phyloP scores from a whole-genome alignment of 2,113 vertebrate genomes.

The Chamaea fasciata region DNA sequence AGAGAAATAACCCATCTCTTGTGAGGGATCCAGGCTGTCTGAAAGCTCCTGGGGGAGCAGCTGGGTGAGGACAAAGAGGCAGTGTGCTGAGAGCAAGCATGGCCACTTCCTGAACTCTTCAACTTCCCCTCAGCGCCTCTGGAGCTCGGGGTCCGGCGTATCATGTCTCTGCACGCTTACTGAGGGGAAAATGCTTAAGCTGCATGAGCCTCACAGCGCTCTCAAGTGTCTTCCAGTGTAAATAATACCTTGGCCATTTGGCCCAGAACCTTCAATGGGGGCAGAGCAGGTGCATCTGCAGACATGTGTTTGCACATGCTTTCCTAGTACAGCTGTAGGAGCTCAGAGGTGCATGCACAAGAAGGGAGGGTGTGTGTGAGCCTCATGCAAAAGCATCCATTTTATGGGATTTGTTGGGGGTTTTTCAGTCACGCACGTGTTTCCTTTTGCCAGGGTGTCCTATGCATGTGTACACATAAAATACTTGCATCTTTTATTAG shows the following conservation, averaged over 20 bases:
- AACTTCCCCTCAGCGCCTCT: conserved; percentile 43
- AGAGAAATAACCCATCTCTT: not conserved
- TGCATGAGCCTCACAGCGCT: not conserved
- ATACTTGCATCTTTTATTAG: not conserved
- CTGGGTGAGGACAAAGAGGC: conserved; percentile 46
- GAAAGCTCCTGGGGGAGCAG: not conserved
- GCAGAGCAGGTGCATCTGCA: not conserved
- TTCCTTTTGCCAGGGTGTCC: not conserved
- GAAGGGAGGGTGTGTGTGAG: rapidly evolving
- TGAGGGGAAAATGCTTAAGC: not conserved
- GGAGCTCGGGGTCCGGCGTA: not conserved
- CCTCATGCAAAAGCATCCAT: not conserved
- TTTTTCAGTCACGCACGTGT: rapidly evolving
- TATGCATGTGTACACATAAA: not conserved
- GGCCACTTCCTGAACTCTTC: conserved; percentile 62
- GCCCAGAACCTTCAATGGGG: not conserved
- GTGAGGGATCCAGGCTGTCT: not conserved
- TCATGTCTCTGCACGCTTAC: not conserved
- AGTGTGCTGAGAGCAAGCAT: conserved; percentile 46
- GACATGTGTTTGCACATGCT: not conserved
- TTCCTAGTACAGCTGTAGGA: not conserved
- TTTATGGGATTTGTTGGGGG: not conserved
- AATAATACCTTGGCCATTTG: conserved; percentile 13
- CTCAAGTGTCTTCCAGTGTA: conserved; percentile 12
- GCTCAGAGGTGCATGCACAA: not conserved